A percentile compares a stretch with the other conserved stretches of the same genome.
phyloP scores from a whole-genome alignment of 2,888 invertebrate genomes.

The Epicampocera succincta region DNA sequence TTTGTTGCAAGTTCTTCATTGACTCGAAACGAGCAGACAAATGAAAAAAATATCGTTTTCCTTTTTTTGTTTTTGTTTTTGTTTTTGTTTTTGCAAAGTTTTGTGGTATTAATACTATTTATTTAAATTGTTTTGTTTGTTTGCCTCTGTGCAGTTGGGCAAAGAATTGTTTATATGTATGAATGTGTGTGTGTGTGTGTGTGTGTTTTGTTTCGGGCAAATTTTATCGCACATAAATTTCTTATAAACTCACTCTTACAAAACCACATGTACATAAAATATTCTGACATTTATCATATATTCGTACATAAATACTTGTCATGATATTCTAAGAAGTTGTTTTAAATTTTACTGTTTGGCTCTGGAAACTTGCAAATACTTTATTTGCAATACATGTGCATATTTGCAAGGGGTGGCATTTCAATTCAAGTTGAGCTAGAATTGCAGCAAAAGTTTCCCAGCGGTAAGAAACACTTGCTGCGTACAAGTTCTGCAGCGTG shows the following conservation, averaged over 20 bases:
- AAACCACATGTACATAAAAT: neutral
- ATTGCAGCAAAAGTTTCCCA: too few relatives aligned
- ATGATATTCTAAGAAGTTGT: constrained; percentile 20
- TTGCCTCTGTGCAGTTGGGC: neutral
- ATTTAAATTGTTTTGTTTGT: constrained; percentile 1
- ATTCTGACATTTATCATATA: constrained; percentile 39
- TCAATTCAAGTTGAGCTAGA: too few relatives aligned
- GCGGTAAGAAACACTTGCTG: too few relatives aligned
- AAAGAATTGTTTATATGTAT: too few relatives aligned
- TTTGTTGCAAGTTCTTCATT: neutral
- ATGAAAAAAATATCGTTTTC: neutral
- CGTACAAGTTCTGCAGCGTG: too few relatives aligned
- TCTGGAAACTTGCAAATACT: neutral
- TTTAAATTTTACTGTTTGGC: neutral
- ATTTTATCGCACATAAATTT: constrained; percentile 25
- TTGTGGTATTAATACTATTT: constrained; percentile 18
- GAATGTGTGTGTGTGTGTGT: too few relatives aligned
- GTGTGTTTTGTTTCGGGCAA: neutral
- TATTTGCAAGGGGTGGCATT: neutral
- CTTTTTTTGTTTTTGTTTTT: too few relatives aligned
- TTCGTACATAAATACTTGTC: constrained; percentile 6
- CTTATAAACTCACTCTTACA: neutral
- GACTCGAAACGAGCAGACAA: neutral
- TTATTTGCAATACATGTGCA: neutral
- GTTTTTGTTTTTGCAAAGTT: neutral